A percentile compares a stretch with the other conserved stretches of the same genome.
Evolutionary conservation across 2,888 invertebrate species (phyloP).

Genomic region (Philereme vetulata): DNA sequence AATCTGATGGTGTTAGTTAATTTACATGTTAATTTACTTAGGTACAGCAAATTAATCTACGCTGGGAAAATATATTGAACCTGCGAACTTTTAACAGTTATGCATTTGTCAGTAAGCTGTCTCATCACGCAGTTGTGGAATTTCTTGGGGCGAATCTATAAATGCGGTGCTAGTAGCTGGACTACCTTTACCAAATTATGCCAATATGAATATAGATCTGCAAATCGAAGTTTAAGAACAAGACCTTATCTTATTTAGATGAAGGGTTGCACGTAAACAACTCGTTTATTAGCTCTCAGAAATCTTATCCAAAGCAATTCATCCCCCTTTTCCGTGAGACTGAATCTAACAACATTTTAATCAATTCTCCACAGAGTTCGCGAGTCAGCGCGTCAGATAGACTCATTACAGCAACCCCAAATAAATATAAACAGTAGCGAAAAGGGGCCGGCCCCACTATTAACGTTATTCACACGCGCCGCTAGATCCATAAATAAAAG

Average conservation of each 20-base stretch:
- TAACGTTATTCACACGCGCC: constrained; percentile 82
- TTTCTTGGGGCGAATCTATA: too few species aligned
- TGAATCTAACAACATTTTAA: constrained; percentile 82
- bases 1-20: too few species aligned
- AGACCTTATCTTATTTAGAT: neutral
- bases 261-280: neutral
- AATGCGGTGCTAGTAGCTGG: too few species aligned
- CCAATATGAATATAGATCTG: too few species aligned
- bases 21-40: too few species aligned
- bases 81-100: too few species aligned
- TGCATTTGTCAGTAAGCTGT: too few species aligned
- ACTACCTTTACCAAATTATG: too few species aligned
- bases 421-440: constrained; percentile 82
- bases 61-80: too few species aligned
- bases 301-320: constrained; percentile 65
- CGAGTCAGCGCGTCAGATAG: constrained; percentile 81
- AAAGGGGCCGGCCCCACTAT: constrained; percentile 77
- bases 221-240: neutral
- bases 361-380: constrained; percentile 82
- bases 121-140: too few species aligned
- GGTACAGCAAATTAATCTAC: too few species aligned
- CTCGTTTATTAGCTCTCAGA: constrained; percentile 63
- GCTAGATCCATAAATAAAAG: constrained; percentile 79
- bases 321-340: constrained; percentile 75
- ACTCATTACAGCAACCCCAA: constrained; percentile 81